A percentile compares a stretch with the other conserved stretches of the same genome.
phyloP scores from a whole-genome alignment of 2,888 invertebrate genomes.

The Amiota minor region DNA sequence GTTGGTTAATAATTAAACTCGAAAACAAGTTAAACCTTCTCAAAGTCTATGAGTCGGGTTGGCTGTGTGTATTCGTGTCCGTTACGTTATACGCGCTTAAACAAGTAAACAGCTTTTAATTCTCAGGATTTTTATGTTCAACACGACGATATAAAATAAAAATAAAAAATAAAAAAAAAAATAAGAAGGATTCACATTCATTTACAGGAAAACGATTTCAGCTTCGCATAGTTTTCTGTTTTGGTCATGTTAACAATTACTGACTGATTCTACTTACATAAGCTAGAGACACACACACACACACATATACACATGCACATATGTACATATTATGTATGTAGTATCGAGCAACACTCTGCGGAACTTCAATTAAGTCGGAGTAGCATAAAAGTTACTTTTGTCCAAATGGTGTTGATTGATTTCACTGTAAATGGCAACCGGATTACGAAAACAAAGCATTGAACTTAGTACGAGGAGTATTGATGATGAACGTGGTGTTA shows the following conservation, averaged over 20 bases:
- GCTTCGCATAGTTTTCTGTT: slow-evolving; percentile 3
- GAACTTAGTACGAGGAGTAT: too few species aligned
- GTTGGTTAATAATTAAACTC: slow-evolving; percentile 50
- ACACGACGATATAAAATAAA: slow-evolving; percentile 8
- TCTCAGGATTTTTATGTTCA: slow-evolving; percentile 10
- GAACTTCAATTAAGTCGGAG: slow-evolving; percentile 20
- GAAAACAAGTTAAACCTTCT: slow-evolving; percentile 32
- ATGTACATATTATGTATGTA: too few species aligned
- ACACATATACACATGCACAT: not conserved
- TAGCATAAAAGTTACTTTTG: slow-evolving; percentile 6
- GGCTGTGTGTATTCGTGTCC: not conserved
- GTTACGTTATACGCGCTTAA: slow-evolving; percentile 1
- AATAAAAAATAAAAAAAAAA: slow-evolving; percentile 13
- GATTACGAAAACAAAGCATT: too few species aligned
- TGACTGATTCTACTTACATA: too few species aligned
- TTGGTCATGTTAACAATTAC: slow-evolving; percentile 21
- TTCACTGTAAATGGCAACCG: too few species aligned
- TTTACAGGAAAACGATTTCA: slow-evolving; percentile 6
- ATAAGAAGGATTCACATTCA: not conserved
- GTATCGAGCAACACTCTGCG: not conserved
- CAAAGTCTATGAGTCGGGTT: not conserved
- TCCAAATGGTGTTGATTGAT: not conserved
- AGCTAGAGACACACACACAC: not conserved
- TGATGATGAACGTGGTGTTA: too few species aligned
- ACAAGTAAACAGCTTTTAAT: slow-evolving; percentile 22